Conservation (phyloP, 1,140 invertebrate genomes). For the Choristoneura fumiferana region DNA sequence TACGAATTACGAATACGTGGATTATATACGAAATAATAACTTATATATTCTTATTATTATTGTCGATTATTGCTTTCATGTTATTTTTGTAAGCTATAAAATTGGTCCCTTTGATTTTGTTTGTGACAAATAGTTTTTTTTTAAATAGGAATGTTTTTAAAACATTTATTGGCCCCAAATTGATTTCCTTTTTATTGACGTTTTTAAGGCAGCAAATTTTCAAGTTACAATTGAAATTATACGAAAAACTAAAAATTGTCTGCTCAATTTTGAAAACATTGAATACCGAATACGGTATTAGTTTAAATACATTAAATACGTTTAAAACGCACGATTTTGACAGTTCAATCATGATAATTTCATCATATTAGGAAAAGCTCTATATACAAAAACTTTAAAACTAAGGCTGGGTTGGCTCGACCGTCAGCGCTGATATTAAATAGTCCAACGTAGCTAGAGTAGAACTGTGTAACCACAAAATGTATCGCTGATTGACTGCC, state of each 20-base stretch:
- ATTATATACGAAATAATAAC: slow-evolving; percentile 4
- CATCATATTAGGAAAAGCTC: background rate
- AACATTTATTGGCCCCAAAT: background rate
- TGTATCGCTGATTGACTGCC: too few relatives aligned
- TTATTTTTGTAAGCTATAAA: background rate
- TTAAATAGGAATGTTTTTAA: slow-evolving; percentile 1
- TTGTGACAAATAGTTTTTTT: slow-evolving; percentile 4
- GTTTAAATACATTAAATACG: background rate
- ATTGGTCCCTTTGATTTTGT: background rate
- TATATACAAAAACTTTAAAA: background rate
- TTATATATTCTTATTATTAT: background rate
- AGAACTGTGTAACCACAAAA: too few relatives aligned
- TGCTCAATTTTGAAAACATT: background rate
- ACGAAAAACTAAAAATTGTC: background rate
- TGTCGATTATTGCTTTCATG: slow-evolving; percentile 7
- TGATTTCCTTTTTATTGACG: too few relatives aligned
- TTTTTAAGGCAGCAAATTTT: too few relatives aligned
- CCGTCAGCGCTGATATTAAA: too few relatives aligned
- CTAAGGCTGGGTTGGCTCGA: too few relatives aligned
- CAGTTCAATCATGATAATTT: background rate
- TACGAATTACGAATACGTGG: background rate
- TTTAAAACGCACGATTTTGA: background rate
- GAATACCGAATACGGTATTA: background rate
- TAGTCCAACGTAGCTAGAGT: too few relatives aligned
- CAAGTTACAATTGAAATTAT: background rate